Conservation (phyloP, 2,797 vertebrate genomes). For the Rhinoraja longicauda region DNA sequence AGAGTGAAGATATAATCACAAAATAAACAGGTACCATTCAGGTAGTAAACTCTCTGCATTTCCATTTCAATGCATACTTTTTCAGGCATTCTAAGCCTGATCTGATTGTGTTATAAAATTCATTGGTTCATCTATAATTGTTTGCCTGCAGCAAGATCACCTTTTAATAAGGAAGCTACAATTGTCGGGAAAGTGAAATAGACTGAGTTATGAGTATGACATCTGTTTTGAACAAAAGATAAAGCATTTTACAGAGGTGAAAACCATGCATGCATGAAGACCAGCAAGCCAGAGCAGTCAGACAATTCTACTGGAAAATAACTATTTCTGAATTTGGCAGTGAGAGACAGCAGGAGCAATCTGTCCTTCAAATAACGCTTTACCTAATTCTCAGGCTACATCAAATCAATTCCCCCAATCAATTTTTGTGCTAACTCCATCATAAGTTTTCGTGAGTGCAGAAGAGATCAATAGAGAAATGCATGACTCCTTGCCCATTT, state of each 20-base stretch:
- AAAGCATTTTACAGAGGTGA: constrained; percentile 14
- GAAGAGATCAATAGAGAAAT: constrained; percentile 39
- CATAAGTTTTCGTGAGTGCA: constrained; percentile 35
- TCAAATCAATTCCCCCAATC: constrained; percentile 42
- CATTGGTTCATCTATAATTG: constrained; percentile 32
- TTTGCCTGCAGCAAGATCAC: constrained; percentile 1
- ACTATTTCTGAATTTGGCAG: constrained; percentile 5
- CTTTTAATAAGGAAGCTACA: constrained; percentile 27
- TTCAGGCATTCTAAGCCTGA: not conserved
- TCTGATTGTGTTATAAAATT: constrained; percentile 19
- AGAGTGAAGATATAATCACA: not conserved
- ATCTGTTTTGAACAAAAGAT: constrained; percentile 20
- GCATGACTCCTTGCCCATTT: constrained; percentile 27
- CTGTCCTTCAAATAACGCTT: constrained; percentile 39
- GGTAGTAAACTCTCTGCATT: not conserved
- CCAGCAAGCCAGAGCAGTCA: not conserved
- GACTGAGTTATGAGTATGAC: constrained; percentile 21
- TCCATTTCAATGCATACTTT: constrained; percentile 6
- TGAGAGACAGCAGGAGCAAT: not conserved
- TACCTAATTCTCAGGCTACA: constrained; percentile 40
- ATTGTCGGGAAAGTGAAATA: constrained; percentile 17
- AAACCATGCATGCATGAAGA: constrained; percentile 18
- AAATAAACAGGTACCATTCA: not conserved
- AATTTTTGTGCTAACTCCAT: constrained; percentile 40
- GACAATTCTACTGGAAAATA: constrained; percentile 29